Conservation (phyloP, 2,113 vertebrate genomes). For the Helogale parvula region DNA sequence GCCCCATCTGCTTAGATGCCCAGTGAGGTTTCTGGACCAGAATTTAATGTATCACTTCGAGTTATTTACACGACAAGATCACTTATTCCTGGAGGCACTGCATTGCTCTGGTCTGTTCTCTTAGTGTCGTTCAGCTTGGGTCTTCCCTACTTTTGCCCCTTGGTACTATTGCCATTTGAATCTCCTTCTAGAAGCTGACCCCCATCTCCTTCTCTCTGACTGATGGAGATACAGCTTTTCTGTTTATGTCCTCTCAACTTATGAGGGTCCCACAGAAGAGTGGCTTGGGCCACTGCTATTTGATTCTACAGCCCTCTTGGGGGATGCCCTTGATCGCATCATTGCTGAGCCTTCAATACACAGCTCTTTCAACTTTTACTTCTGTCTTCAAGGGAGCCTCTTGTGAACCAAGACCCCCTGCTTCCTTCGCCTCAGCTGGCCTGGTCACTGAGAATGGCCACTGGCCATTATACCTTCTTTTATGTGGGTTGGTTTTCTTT, state of each 20-base stretch:
- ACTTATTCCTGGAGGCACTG: accelerated
- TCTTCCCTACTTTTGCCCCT: not conserved
- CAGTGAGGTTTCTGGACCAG: not conserved
- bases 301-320: not conserved
- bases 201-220: not conserved
- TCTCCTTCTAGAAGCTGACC: not conserved
- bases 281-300: not conserved
- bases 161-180: not conserved
- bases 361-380: not conserved
- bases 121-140: accelerated
- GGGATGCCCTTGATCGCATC: not conserved
- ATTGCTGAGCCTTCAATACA: not conserved
- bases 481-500: not conserved
- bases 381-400: not conserved
- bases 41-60: not conserved
- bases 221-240: not conserved
- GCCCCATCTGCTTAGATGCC: not conserved
- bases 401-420: not conserved
- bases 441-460: not conserved
- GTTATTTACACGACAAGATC: not conserved
- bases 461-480: not conserved
- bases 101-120: not conserved
- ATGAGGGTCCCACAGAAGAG: not conserved
- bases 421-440: not conserved
- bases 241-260: not conserved